A percentile compares a stretch with the other conserved stretches of the same genome.
Evolutionary conservation across 2,797 vertebrate genomes (phyloP).

Genomic region (Acanthiza pusilla): DNA sequence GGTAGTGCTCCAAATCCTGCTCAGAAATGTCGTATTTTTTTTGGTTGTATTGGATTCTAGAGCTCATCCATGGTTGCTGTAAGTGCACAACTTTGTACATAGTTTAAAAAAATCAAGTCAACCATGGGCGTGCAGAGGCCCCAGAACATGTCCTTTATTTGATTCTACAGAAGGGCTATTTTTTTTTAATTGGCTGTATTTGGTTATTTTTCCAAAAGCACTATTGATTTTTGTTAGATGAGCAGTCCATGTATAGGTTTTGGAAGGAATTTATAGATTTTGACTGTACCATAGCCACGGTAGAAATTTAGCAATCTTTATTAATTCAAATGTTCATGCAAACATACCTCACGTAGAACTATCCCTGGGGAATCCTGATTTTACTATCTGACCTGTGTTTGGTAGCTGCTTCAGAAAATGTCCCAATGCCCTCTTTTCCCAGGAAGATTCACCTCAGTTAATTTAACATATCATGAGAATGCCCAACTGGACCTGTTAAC

Average conservation of each 20-base stretch:
- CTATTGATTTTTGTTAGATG: background rate
- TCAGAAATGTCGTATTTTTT: background rate
- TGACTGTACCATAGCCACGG: background rate
- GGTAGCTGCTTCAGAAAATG: background rate
- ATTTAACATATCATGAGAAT: background rate
- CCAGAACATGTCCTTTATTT: background rate
- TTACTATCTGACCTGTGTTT: background rate
- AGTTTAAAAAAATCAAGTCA: background rate
- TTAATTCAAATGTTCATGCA: background rate
- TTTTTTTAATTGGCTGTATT: background rate
- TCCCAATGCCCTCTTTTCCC: background rate
- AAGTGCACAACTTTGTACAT: background rate
- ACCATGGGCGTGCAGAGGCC: background rate
- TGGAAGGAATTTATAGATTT: background rate
- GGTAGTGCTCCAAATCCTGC: conserved; percentile 55
- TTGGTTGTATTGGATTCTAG: conserved; percentile 15
- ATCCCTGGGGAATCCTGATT: background rate
- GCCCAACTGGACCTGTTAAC: background rate
- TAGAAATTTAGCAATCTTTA: background rate
- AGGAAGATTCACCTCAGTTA: background rate
- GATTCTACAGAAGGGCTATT: background rate
- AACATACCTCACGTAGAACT: background rate
- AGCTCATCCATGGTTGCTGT: background rate
- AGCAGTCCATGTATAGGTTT: background rate
- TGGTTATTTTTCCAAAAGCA: background rate